A percentile compares a stretch with the other conserved stretches of the same genome.
Evolutionary conservation across 2,888 invertebrate species (phyloP).

Genomic region (Asteroscopus sphinx): DNA sequence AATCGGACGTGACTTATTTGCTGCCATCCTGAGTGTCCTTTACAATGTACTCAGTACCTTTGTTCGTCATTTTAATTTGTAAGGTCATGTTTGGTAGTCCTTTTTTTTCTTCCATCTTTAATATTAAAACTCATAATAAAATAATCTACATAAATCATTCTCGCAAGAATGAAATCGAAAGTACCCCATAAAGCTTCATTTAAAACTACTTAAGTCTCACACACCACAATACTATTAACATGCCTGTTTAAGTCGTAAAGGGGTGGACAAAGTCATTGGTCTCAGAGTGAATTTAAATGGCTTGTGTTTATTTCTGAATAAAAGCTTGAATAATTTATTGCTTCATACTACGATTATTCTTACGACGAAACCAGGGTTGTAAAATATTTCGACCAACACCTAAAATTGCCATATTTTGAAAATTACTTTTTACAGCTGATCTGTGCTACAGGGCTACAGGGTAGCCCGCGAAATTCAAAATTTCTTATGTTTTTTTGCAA

Average conservation of each 20-base stretch:
- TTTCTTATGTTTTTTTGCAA: too few species aligned
- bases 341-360: not conserved
- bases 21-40: too few species aligned
- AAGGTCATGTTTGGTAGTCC: not conserved
- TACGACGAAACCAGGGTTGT: not conserved
- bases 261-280: conserved; percentile 31
- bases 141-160: not conserved
- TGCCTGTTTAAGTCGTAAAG: conserved; percentile 8
- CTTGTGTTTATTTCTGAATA: conserved; percentile 10
- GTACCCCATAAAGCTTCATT: conserved; percentile 30
- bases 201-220: conserved; percentile 28
- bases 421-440: too few species aligned
- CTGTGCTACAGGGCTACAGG: too few species aligned
- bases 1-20: too few species aligned
- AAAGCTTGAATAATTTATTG: conserved; percentile 1
- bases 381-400: not conserved
- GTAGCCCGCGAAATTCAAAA: too few species aligned
- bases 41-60: too few species aligned
- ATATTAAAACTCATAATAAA: not conserved
- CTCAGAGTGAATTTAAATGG: conserved; percentile 28
- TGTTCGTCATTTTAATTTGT: not conserved
- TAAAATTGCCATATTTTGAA: too few species aligned
- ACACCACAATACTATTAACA: conserved; percentile 36
- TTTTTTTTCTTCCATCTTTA: not conserved
- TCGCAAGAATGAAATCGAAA: conserved; percentile 15